Conservation (phyloP, 2,888 invertebrate species). For the Idaea dimidiata region DNA sequence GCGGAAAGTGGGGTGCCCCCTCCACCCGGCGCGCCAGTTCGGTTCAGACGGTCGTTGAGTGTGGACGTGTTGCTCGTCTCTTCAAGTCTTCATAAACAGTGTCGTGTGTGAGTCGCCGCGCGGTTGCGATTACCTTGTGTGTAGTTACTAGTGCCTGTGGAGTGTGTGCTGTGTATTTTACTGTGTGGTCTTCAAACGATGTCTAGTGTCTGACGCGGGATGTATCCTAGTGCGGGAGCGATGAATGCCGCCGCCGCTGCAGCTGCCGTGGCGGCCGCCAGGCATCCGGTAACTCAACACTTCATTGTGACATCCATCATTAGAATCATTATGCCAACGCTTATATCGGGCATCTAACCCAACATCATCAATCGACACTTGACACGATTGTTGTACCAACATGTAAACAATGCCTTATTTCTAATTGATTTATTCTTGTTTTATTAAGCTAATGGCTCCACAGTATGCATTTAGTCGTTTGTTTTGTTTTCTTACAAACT, state of each 20-base stretch:
- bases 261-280: constrained; percentile 90
- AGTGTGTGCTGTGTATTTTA: constrained; percentile 70
- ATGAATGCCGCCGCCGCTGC: constrained; percentile 93
- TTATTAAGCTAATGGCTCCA: neutral
- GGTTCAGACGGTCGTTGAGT: constrained; percentile 50
- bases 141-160: constrained; percentile 63
- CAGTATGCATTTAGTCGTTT: neutral
- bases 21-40: constrained; percentile 56
- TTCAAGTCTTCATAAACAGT: constrained; percentile 34
- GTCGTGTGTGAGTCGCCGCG: constrained; percentile 67
- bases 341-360: neutral
- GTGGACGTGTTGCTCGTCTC: constrained; percentile 44
- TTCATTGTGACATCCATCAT: neutral
- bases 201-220: constrained; percentile 78
- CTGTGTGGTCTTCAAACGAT: constrained; percentile 60
- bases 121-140: constrained; percentile 60
- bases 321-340: neutral
- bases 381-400: neutral
- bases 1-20: constrained; percentile 43
- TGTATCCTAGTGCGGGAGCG: constrained; percentile 91
- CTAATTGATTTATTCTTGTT: neutral
- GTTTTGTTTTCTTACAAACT: neutral
- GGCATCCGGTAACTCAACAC: constrained; percentile 88
- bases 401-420: neutral
- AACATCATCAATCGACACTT: neutral